Conservation (phyloP, 2,113 vertebrate genomes). For the Cichladusa arquata region DNA sequence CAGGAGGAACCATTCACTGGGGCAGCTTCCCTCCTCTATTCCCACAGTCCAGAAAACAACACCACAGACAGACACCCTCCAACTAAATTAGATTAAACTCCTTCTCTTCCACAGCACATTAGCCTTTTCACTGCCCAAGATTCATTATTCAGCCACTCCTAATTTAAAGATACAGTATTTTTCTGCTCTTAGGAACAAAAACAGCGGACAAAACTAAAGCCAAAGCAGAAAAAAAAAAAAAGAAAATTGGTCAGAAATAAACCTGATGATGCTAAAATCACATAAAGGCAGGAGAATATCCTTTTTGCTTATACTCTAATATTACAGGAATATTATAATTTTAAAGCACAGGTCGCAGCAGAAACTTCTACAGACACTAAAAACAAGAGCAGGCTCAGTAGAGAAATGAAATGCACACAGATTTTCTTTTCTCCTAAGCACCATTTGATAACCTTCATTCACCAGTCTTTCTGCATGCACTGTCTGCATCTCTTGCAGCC, state of each 20-base stretch:
- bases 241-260: neutral
- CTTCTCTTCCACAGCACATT: constrained; percentile 84
- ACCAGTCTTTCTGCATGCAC: neutral
- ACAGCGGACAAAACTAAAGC: neutral
- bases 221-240: neutral
- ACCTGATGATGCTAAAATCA: neutral
- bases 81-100: constrained; percentile 99
- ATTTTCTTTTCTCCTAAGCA: neutral
- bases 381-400: neutral
- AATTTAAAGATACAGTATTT: constrained; percentile 75
- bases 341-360: neutral
- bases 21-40: constrained; percentile 87
- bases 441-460: neutral
- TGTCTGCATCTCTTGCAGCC: neutral
- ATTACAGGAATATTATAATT: neutral
- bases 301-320: neutral
- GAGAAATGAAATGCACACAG: neutral
- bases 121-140: constrained; percentile 91
- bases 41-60: constrained; percentile 94
- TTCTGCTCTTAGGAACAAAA: constrained; percentile 5
- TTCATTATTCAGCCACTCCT: constrained; percentile 76
- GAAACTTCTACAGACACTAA: neutral
- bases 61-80: constrained; percentile 84
- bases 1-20: constrained; percentile 89
- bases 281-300: neutral